Evolutionary conservation across 1,140 invertebrate genomes (phyloP).

Genomic region (Sarcophaga peregrina): DNA sequence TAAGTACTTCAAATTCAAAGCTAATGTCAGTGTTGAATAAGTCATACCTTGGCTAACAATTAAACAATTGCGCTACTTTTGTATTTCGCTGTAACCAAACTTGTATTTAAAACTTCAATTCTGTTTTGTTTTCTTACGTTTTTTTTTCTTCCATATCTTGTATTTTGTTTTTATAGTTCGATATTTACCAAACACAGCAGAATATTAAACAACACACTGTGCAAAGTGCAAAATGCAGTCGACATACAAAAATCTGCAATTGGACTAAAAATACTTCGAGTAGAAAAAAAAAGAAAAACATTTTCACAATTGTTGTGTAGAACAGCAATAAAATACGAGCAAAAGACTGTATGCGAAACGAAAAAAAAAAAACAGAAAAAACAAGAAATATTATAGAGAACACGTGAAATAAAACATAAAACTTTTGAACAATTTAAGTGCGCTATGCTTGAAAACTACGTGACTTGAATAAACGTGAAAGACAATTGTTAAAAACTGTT

Average conservation of each 20-base stretch:
- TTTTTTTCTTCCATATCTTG: not conserved
- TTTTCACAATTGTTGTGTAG: too few relatives aligned
- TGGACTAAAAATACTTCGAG: conserved; percentile 19
- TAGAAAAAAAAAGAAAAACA: not conserved
- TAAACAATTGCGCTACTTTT: too few relatives aligned
- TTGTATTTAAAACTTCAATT: too few relatives aligned
- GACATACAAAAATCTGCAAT: conserved; percentile 29
- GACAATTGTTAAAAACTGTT: conserved; percentile 5
- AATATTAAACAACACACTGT: conserved; percentile 30
- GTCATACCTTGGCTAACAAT: too few relatives aligned
- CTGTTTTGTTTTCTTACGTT: not conserved
- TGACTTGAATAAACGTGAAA: conserved; percentile 42
- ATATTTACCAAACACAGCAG: conserved; percentile 31
- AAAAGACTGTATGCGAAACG: not conserved
- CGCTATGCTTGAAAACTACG: conserved; percentile 47
- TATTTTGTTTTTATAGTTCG: conserved; percentile 25
- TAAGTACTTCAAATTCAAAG: too few relatives aligned
- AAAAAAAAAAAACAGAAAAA: not conserved
- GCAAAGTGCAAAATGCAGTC: conserved; percentile 34
- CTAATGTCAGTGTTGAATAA: too few relatives aligned
- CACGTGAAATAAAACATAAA: conserved; percentile 32
- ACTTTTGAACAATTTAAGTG: conserved; percentile 45
- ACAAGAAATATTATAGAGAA: not conserved
- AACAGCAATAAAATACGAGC: not conserved
- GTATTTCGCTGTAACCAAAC: too few relatives aligned